These are phyloP conservation scores for Isichthys henryi DNA, from an alignment of 2,113 vertebrate species.

Conservation along the genomic window DNA sequence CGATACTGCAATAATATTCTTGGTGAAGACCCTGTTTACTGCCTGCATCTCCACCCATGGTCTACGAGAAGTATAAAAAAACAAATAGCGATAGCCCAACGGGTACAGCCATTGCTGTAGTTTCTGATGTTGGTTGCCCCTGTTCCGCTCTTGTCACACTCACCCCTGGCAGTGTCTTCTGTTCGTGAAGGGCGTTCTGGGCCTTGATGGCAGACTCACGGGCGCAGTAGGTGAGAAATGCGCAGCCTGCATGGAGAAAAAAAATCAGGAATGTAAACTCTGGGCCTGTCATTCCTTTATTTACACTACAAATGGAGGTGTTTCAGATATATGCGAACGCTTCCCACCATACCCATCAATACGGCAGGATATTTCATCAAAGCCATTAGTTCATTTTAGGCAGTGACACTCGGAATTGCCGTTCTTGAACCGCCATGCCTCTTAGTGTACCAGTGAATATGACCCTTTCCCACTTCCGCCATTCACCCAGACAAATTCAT, in stretches of 20 bases:
- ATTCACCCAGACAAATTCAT: background rate
- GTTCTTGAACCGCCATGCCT: background rate
- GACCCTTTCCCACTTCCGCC: background rate
- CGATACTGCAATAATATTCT: background rate
- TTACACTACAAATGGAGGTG: background rate
- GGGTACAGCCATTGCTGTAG: background rate
- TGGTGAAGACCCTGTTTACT: background rate
- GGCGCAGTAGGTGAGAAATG: slow-evolving; percentile 12
- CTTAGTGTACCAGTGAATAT: background rate
- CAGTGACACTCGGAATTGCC: background rate
- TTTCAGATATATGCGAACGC: background rate
- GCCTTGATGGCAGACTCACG: slow-evolving; percentile 13
- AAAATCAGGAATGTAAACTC: background rate
- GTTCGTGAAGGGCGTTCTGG: slow-evolving; percentile 16
- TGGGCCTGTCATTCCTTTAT: background rate
- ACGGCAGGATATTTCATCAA: background rate
- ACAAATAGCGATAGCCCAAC: background rate
- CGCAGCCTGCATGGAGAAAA: background rate
- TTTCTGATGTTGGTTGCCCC: background rate
- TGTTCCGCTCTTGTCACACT: background rate
- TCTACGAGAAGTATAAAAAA: background rate
- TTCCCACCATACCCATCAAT: background rate
- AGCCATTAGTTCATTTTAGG: background rate
- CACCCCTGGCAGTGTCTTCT: slow-evolving; percentile 20
- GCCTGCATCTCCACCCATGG: background rate